Base-by-base conservation (phyloP, 2,797 vertebrate genomes). In the Gadopsis marmoratus region DNA sequence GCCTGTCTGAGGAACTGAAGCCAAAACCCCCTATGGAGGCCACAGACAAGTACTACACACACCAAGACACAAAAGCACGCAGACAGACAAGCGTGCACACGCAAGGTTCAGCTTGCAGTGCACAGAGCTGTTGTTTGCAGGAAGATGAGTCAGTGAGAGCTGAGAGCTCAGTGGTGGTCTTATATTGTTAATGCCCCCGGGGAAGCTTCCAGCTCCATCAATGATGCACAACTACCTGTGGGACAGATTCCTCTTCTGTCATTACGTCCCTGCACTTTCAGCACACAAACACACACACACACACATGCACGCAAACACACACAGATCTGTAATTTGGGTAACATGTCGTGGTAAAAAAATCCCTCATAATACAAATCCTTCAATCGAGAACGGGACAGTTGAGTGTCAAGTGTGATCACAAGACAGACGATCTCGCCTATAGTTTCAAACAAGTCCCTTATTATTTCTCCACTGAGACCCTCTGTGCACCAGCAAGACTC, bases 21-120 rank as follows among this genome's bases (percentile, higher is more conserved):
- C 79, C 37, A 55, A 79, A 82, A 12, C 79, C 82, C 59, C 88
- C 78, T 72, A 26, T 62, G 64, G 69, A 79, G 55, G 59, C 73
- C 26, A 58, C 67, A 29, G 81, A 92, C 72, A 94, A 92, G 96
- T 96, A 92, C 39, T 12, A 23, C 53, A 79, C 80, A 87, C 85
- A 83, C 64, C 71, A 11, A 71, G 3, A 76, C 50, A 78, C 33
- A 66, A 26, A 3, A 37, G 31, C n/a, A 60, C 26, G 29, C 43
- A 68, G 21, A 70, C 43, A 54, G 19, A 69, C 37, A 62, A 29
- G 4, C 53, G 47, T n/a, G 60, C 54, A 23, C 53, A 79, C 80
- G 86, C 85, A 83, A 13, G 65, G 81, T 43, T 90, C 80, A 84
- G 78, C 45, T 89, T 84, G 71, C 83, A 84, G 10, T 39, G 68